phyloP scores from a whole-genome alignment of 1,140 invertebrate species.

The Leptopilina boulardi region DNA sequence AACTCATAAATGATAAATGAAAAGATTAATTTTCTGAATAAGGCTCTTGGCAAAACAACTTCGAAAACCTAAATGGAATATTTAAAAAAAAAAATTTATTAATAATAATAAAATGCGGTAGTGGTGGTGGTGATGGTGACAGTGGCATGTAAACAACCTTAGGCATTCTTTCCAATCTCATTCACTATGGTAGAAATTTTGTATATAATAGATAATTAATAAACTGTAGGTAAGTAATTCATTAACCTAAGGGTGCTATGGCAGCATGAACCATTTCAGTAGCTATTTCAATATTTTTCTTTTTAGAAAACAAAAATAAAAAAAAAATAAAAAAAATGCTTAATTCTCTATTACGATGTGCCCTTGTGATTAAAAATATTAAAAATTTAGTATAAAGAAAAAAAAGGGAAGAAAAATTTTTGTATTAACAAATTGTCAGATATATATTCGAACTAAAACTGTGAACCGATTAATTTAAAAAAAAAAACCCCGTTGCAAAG shows the following conservation, averaged over 20 bases:
- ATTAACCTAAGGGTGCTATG: conserved; percentile 49
- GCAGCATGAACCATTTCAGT: conserved; percentile 60
- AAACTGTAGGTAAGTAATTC: conserved; percentile 62
- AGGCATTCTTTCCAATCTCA: conserved; percentile 49
- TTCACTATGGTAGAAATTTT: conserved; percentile 49
- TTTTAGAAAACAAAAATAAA: too few species aligned
- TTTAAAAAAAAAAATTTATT: conserved; percentile 13
- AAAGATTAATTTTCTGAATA: conserved; percentile 49
- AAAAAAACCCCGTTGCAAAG: not conserved
- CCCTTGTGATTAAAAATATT: conserved; percentile 33
- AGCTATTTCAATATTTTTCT: conserved; percentile 55
- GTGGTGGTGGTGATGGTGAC: conserved; percentile 68
- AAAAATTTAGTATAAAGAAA: not conserved
- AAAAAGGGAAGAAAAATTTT: conserved; percentile 13
- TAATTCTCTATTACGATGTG: conserved; percentile 49
- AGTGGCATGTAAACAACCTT: conserved; percentile 65
- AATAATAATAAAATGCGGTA: conserved; percentile 42
- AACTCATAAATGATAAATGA: not conserved
- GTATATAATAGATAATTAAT: conserved; percentile 49
- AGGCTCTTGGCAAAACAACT: conserved; percentile 44
- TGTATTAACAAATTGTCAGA: not conserved
- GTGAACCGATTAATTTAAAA: conserved; percentile 26
- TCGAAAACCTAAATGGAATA: conserved; percentile 31
- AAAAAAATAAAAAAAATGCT: conserved; percentile 54
- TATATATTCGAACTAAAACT: conserved; percentile 26